phyloP scores from a whole-genome alignment of 2,888 invertebrate genomes.

The Cynaeus angustus region DNA sequence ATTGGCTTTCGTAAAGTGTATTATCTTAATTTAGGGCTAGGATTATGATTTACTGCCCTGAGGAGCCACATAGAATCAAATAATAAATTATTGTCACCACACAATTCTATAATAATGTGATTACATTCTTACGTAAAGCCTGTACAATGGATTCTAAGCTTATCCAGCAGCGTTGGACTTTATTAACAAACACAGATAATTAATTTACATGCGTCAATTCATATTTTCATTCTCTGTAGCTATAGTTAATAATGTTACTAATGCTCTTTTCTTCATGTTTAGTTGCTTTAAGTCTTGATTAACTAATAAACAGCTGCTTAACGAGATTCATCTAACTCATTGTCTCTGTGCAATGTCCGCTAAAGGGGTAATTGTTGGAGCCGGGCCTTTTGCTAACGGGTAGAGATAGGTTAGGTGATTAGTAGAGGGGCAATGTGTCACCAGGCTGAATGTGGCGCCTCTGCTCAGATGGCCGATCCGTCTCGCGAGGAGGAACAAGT shows the following conservation, averaged over 20 bases:
- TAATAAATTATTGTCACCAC: slow-evolving; percentile 17
- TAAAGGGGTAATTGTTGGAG: slow-evolving; percentile 33
- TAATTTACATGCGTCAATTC: neutral
- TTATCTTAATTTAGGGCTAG: neutral
- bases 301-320: neutral
- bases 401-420: slow-evolving; percentile 55
- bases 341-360: slow-evolving; percentile 30
- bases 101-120: neutral
- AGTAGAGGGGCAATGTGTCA: slow-evolving; percentile 75
- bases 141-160: neutral
- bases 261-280: slow-evolving; percentile 31
- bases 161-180: slow-evolving; percentile 1
- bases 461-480: slow-evolving; percentile 96
- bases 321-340: slow-evolving; percentile 6
- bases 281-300: slow-evolving; percentile 12
- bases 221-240: neutral
- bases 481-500: slow-evolving; percentile 97
- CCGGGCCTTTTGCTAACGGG: slow-evolving; percentile 33
- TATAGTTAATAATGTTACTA: neutral
- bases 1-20: neutral
- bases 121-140: slow-evolving; percentile 2
- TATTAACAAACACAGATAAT: slow-evolving; percentile 9
- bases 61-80: slow-evolving; percentile 9
- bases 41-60: neutral
- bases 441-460: slow-evolving; percentile 79